Conservation (phyloP, 1,140 invertebrate species). For the Bombus turneri region DNA sequence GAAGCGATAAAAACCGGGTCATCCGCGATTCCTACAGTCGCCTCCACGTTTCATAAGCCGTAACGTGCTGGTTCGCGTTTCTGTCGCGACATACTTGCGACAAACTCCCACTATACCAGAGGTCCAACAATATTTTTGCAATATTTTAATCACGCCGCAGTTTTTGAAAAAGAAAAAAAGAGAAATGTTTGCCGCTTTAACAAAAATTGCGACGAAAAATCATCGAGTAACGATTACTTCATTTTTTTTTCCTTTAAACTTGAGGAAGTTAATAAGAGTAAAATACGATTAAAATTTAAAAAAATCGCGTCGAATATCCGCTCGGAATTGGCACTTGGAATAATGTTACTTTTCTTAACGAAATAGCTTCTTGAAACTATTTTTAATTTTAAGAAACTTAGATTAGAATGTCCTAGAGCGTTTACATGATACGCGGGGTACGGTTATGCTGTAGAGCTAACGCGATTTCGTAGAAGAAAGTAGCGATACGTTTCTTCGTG, state of each 20-base stretch:
- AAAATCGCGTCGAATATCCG: no score
- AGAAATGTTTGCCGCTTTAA: background rate
- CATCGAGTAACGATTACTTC: no score
- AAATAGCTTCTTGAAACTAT: background rate
- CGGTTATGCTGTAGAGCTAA: background rate
- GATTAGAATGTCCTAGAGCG: background rate
- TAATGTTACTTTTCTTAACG: background rate
- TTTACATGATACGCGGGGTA: background rate
- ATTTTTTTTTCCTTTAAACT: no score
- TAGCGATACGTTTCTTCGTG: constrained; percentile 4
- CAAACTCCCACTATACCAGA: background rate
- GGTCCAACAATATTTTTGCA: background rate
- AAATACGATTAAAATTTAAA: no score
- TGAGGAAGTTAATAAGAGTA: no score
- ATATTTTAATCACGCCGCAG: no score
- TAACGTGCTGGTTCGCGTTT: background rate
- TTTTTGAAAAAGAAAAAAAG: no score
- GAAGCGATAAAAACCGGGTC: constrained; percentile 53
- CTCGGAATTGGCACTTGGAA: background rate
- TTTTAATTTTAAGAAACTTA: background rate
- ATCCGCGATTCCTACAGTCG: constrained; percentile 54
- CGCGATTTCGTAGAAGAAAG: constrained; percentile 12
- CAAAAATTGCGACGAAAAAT: no score
- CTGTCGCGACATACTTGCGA: background rate
- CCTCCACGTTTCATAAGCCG: constrained; percentile 14